These are phyloP conservation scores for Andinoacara biseriatus DNA, from an alignment of 2,113 vertebrate species.

Conservation along the genomic window DNA sequence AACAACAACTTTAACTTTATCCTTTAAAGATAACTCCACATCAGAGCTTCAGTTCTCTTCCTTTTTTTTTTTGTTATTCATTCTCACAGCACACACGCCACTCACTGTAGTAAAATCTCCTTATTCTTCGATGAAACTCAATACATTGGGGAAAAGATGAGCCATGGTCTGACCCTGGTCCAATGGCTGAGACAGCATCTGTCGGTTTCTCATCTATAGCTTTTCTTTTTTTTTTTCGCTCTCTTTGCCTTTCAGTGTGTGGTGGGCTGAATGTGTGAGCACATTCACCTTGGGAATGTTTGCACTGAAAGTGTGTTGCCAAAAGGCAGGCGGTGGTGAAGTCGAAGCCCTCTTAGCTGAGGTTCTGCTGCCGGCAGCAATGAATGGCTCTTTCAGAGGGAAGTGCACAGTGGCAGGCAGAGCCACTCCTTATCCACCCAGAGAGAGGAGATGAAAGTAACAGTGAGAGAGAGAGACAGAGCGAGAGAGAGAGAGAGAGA, in stretches of 20 bases:
- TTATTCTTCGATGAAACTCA: slow-evolving; percentile 36
- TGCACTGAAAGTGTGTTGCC: slow-evolving; percentile 41
- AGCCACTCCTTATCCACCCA: slow-evolving; percentile 44
- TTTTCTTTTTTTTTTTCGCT: not conserved
- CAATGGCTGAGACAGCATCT: slow-evolving; percentile 50
- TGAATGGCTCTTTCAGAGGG: slow-evolving; percentile 75
- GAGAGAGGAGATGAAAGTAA: slow-evolving; percentile 62
- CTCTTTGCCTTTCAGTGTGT: not conserved
- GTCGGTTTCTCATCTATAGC: slow-evolving; percentile 20
- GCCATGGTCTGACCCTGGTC: slow-evolving; percentile 33
- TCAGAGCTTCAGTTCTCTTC: not conserved
- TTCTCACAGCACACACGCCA: not conserved
- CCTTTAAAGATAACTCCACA: slow-evolving; percentile 4
- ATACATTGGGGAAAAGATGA: slow-evolving; percentile 21
- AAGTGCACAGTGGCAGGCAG: slow-evolving; percentile 39
- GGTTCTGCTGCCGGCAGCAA: slow-evolving; percentile 55
- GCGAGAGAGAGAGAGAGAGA: slow-evolving; percentile 19
- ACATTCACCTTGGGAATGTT: slow-evolving; percentile 58
- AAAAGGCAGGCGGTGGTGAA: slow-evolving; percentile 53
- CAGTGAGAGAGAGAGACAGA: slow-evolving; percentile 13
- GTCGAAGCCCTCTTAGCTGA: slow-evolving; percentile 50
- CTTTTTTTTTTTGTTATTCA: not conserved
- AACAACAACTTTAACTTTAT: not conserved
- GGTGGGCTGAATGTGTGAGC: slow-evolving; percentile 5
- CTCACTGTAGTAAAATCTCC: slow-evolving; percentile 27